phyloP scores from a whole-genome alignment of 2,888 invertebrate species.

The Phytoseiulus persimilis region DNA sequence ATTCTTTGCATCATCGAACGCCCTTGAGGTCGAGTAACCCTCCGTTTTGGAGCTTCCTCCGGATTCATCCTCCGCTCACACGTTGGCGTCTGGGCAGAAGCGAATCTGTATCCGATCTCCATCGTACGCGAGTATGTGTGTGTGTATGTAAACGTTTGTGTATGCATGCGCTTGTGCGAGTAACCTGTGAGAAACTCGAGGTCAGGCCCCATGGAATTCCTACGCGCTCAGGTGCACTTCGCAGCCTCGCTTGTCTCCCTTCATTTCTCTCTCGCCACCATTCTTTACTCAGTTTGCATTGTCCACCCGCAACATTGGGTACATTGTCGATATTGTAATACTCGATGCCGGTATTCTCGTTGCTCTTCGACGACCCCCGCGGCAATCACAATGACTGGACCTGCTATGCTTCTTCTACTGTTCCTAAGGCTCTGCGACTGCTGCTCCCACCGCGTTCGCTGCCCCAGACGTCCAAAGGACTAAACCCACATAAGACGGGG shows the following conservation, averaged over 20 bases:
- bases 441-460: background rate
- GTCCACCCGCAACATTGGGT: background rate
- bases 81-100: background rate
- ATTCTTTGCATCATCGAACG: background rate
- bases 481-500: background rate
- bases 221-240: background rate
- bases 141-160: background rate
- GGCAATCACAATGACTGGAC: background rate
- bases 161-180: background rate
- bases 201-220: constrained; percentile 5
- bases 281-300: background rate
- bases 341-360: constrained; percentile 5
- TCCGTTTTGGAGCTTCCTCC: too few species aligned
- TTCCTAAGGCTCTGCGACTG: too few species aligned
- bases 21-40: background rate
- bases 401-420: background rate
- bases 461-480: background rate
- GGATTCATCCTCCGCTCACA: too few species aligned
- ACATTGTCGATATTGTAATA: constrained; percentile 5
- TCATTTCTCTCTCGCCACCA: background rate
- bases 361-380: constrained; percentile 5
- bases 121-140: background rate
- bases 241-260: background rate
- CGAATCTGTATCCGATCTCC: background rate
- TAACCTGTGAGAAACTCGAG: constrained; percentile 5